Conservation (phyloP, 2,797 vertebrate genomes). For the Girardinus metallicus region DNA sequence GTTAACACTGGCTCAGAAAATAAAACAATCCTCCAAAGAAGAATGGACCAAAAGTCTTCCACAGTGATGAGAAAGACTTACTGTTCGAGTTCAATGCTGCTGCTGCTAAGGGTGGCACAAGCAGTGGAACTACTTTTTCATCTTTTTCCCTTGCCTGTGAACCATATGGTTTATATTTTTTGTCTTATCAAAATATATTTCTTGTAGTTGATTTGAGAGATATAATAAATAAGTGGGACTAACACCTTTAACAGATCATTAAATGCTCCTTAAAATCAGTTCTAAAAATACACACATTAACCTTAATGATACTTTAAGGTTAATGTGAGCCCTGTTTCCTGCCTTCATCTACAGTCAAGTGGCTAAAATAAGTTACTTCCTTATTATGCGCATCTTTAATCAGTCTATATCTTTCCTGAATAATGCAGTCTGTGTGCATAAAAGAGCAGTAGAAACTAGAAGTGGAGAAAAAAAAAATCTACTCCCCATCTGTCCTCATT, state of each 20-base stretch:
- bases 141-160: no score
- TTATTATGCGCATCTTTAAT: not conserved
- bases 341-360: not conserved
- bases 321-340: not conserved
- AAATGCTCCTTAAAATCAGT: not conserved
- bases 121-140: no score
- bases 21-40: no score
- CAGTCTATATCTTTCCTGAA: not conserved
- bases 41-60: no score
- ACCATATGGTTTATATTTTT: not conserved
- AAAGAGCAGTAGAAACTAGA: constrained; percentile 17
- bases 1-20: no score
- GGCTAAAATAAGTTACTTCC: not conserved
- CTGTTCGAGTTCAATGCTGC: no score
- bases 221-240: not conserved
- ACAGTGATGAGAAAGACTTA: no score
- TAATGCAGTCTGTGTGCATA: not conserved
- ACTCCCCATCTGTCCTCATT: constrained; percentile 30
- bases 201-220: not conserved
- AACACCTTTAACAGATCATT: not conserved
- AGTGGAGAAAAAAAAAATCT: constrained; percentile 30
- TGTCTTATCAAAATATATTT: not conserved
- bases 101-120: no score
- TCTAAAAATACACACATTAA: not conserved
- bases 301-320: not conserved